phyloP scores from a whole-genome alignment of 2,888 invertebrate genomes.

The Nephrotoma appendiculata region DNA sequence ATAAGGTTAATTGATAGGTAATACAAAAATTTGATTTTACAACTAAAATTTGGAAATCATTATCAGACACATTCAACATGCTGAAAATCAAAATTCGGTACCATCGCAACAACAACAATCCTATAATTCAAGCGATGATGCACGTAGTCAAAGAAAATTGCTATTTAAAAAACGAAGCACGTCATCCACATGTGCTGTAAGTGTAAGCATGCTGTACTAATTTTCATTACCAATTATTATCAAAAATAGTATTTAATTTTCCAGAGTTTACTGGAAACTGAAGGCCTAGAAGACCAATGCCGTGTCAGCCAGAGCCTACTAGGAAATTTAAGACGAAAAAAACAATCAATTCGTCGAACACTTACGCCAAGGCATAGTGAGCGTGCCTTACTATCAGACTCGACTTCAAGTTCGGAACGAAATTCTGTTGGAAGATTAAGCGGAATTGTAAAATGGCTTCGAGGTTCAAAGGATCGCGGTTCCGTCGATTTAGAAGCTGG shows the following conservation, averaged over 20 bases:
- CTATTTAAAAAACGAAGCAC: slow-evolving; percentile 80
- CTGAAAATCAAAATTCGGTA: slow-evolving; percentile 30
- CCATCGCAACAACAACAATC: slow-evolving; percentile 48
- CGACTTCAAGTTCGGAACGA: slow-evolving; percentile 32
- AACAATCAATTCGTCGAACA: slow-evolving; percentile 35
- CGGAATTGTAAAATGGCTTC: slow-evolving; percentile 55
- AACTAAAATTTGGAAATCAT: background rate
- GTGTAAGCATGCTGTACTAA: slow-evolving; percentile 1
- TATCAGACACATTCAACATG: slow-evolving; percentile 54
- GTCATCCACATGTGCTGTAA: slow-evolving; percentile 71
- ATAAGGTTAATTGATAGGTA: slow-evolving; percentile 44
- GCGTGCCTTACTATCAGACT: slow-evolving; percentile 47
- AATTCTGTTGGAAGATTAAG: slow-evolving; percentile 44
- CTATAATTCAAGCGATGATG: slow-evolving; percentile 34
- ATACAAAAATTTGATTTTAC: background rate
- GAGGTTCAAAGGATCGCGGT: slow-evolving; percentile 37
- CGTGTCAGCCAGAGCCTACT: slow-evolving; percentile 65
- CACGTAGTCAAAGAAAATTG: slow-evolving; percentile 61
- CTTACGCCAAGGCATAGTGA: slow-evolving; percentile 77
- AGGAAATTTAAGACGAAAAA: slow-evolving; percentile 56
- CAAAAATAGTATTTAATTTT: slow-evolving; percentile 11
- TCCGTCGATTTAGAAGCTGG: slow-evolving; percentile 38
- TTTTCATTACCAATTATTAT: background rate
- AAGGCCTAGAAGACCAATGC: slow-evolving; percentile 54
- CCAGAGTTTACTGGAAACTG: slow-evolving; percentile 72